Conservation (phyloP, 2,113 vertebrate species). For the Etheostoma cragini region DNA sequence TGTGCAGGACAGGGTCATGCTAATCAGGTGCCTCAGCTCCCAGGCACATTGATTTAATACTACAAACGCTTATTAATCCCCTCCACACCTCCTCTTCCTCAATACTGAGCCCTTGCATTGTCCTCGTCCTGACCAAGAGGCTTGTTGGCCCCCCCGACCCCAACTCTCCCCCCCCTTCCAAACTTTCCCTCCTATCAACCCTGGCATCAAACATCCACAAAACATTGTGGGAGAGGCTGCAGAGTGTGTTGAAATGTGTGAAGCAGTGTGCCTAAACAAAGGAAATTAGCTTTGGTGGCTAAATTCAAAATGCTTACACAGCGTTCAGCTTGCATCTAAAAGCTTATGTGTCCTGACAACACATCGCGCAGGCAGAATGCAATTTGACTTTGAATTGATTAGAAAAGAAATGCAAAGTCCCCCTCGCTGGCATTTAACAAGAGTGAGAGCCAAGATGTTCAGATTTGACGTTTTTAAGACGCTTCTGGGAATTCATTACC, state of each 20-base stretch:
- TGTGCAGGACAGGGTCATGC: constrained; percentile 80
- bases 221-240: neutral
- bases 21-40: constrained; percentile 81
- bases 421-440: constrained; percentile 10
- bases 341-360: constrained; percentile 48
- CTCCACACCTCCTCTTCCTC: constrained; percentile 56
- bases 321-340: constrained; percentile 21
- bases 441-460: constrained; percentile 25
- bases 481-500: constrained; percentile 7
- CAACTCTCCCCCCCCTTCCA: neutral
- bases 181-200: neutral
- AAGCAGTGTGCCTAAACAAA: constrained; percentile 43
- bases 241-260: constrained; percentile 23
- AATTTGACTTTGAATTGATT: constrained; percentile 53
- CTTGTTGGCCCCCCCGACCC: constrained; percentile 8
- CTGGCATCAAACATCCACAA: constrained; percentile 4
- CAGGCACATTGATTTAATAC: constrained; percentile 82
- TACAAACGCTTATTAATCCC: constrained; percentile 81
- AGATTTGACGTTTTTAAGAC: neutral
- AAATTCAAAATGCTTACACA: constrained; percentile 48
- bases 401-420: constrained; percentile 45
- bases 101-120: constrained; percentile 56
- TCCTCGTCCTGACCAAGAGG: constrained; percentile 37
- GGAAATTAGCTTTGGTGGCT: constrained; percentile 56
- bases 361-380: constrained; percentile 25